Base-by-base conservation (phyloP, 2,113 vertebrate species). In the Aegypius monachus region DNA sequence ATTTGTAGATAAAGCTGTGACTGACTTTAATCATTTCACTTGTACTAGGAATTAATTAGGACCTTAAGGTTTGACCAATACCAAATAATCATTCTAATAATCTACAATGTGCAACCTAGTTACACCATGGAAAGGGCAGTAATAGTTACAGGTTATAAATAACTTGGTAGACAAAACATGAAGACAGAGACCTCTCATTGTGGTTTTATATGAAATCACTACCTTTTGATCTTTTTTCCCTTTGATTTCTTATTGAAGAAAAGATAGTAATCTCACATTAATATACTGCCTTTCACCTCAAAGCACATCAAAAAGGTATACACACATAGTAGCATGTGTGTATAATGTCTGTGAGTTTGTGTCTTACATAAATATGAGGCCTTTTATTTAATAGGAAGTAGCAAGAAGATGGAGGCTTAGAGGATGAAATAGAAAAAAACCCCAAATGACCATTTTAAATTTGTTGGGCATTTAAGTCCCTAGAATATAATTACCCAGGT, bases 191-290 rank as follows among this genome's bases (percentile, higher is more conserved):
- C 47, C 32, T 67, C 52, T 91, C 56, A 70, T 81, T 95, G 93
- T 95, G 52, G 13, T 75, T 94, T 91, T 47, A 50, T 89, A 89
- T 94, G 38, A 91, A 93, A 71, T 55, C 61, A 9, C 65, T 89
- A 50, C 73, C 65, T 91, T 91, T 93, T 94, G 77, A 93, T 94
- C 83, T 72, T 11, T 67, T 80, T 63, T 38, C 11, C 50, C 50
- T 91, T 94, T 93, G 80, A 96, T 92, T 95, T 94, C 47, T 84
- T 91, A 63, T 75, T 94, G 94, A 81, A 87, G 83, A 65, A 90
- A 78, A 78, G 89, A 89, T 94, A 79, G 13, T 31, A 67, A 96
- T 96, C 93, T 78, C 47, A 81, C 68, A 67, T 81, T 89, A 94
- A 94, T 91, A 94, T 71, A 50, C 68, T 63, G 61, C n/a, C 61